Evolutionary conservation across 2,888 invertebrate genomes (phyloP), one percentile per base, ranked within the genome.

Genomic region (Branchipolynoe longqiensis): DNA sequence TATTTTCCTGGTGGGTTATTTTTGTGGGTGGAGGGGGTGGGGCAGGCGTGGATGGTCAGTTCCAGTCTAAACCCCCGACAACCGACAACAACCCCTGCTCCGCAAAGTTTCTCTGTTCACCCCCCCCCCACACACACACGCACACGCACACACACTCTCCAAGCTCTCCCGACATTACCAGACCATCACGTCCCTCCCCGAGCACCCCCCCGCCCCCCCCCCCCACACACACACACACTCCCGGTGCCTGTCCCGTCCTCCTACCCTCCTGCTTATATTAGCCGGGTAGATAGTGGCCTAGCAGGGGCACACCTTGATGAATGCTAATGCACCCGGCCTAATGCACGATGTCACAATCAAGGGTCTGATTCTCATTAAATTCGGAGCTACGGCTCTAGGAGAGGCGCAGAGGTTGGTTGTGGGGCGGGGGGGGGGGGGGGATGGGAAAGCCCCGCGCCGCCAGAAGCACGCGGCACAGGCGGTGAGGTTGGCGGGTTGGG

Each of bases 301-400:
- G 38, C 38, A 38, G 41, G 73, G 54, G 78, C 78, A 12, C 48
- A 78, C 78, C 78, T 78, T 78, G 78, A 78, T 78, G 78, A 78
- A 78, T 78, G 78, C 54, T 78, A 78, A 78, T 78, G 78, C 78
- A 12, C 78, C 78, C 48, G n/a, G 48, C 78, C 78, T 78, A 78
- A 78, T 78, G 78, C 54, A 33, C 78, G 78, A 78, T 78, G 78
- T 78, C 78, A 78, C 78, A 78, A 78, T 78, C 78, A 78, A 78
- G 78, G 41, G 78, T 78, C 78, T 78, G 78, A 25, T 54, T 41
- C 78, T 78, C 78, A 78, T 78, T 78, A 78, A 73, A 73, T 62
- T 28, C 62, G 62, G 62, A 62, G 28, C 54, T 25, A 28, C 28
- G 31, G 8, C 48, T 18, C 54, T 36, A 48, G 28, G 28, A 78